Evolutionary conservation across 1,140 invertebrate species (phyloP).

Genomic region (Lordiphosa clarofinis): DNA sequence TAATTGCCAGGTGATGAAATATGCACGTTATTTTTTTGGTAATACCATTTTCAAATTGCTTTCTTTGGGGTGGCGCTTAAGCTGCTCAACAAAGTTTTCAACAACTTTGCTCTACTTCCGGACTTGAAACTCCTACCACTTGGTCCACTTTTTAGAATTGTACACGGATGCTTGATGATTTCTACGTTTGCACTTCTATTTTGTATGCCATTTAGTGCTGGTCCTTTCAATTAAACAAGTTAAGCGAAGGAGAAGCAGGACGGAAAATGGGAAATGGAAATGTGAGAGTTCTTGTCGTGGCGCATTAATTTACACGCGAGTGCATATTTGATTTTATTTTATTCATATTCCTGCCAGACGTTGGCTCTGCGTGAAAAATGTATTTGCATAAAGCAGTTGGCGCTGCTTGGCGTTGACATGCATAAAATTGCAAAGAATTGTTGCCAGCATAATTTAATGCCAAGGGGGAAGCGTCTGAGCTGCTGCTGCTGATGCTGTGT

Average conservation of each 20-base stretch:
- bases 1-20: too few relatives aligned
- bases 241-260: conserved; percentile 12
- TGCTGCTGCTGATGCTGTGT: conserved; percentile 9
- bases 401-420: conserved; percentile 46
- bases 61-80: conserved; percentile 5
- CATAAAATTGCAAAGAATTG: conserved; percentile 62
- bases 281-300: conserved; percentile 37
- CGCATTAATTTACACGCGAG: conserved; percentile 67
- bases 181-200: conserved; percentile 30
- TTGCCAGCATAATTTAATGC: conserved; percentile 43
- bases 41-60: neutral
- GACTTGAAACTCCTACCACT: conserved; percentile 1
- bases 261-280: neutral
- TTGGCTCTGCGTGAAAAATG: conserved; percentile 3
- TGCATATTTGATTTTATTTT: conserved; percentile 70
- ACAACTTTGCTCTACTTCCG: conserved; percentile 30
- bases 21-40: too few relatives aligned
- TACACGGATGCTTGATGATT: conserved; percentile 18
- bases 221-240: conserved; percentile 44
- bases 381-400: conserved; percentile 33
- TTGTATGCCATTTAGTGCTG: conserved; percentile 7
- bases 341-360: conserved; percentile 44
- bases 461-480: neutral
- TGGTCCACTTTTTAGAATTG: conserved; percentile 7
- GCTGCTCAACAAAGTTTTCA: conserved; percentile 30